Conservation (phyloP, 2,113 vertebrate genomes). For the Paradisaea rubra region DNA sequence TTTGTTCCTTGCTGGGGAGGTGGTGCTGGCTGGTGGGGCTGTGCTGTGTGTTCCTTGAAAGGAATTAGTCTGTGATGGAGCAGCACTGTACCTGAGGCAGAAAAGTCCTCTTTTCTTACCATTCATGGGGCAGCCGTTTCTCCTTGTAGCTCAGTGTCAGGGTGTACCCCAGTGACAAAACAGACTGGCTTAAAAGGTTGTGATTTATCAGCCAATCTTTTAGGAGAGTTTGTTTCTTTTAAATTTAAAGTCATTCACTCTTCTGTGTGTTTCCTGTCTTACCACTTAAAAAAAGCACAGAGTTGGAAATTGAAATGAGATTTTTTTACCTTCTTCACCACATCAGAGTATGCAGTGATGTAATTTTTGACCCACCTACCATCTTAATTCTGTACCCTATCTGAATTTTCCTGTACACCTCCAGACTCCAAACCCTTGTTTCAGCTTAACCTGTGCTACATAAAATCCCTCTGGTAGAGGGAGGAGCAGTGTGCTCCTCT, state of each 20-base stretch:
- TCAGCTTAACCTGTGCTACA: background rate
- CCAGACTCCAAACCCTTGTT: background rate
- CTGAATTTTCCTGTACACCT: background rate
- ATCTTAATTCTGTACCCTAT: background rate
- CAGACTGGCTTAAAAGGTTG: background rate
- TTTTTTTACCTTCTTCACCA: background rate
- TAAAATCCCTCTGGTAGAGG: background rate
- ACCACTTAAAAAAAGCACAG: background rate
- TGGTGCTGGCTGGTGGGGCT: background rate
- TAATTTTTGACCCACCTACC: background rate
- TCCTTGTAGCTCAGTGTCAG: background rate
- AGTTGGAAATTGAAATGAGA: background rate
- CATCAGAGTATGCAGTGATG: background rate
- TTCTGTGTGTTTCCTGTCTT: background rate
- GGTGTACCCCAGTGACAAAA: background rate
- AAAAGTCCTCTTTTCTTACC: background rate
- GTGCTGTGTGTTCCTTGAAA: background rate
- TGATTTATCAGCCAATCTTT: background rate
- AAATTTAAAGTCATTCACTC: background rate
- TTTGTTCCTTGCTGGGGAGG: background rate
- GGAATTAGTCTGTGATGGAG: fast-evolving
- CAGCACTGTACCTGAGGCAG: background rate
- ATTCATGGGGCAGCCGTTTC: fast-evolving
- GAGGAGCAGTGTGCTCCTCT: background rate
- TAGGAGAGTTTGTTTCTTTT: background rate